These are phyloP conservation scores for Tuta absoluta DNA, from an alignment of 2,888 invertebrate genomes.

Conservation along the genomic window DNA sequence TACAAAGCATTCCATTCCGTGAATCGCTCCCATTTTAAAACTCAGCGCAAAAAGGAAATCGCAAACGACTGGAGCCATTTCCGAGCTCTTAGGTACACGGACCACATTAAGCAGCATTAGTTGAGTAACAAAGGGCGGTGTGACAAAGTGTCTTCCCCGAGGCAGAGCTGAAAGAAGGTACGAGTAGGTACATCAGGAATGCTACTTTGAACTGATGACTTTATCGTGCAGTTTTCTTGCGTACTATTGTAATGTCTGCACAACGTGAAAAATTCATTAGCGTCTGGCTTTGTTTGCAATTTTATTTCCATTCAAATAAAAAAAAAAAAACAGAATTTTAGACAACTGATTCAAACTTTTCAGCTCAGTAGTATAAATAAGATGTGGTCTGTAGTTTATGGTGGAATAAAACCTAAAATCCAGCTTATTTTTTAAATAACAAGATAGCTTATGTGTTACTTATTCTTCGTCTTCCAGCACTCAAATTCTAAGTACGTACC, in stretches of 20 bases:
- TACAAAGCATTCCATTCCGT: slow-evolving; percentile 19
- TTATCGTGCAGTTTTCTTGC: slow-evolving; percentile 53
- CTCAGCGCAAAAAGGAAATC: slow-evolving; percentile 42
- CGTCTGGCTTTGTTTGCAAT: no score
- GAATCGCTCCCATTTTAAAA: slow-evolving; percentile 29
- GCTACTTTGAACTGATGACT: slow-evolving; percentile 59
- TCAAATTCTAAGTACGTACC: no score
- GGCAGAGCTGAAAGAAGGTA: slow-evolving; percentile 55
- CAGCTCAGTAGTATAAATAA: no score
- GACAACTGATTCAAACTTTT: no score
- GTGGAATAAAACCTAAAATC: no score
- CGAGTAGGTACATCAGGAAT: slow-evolving; percentile 39
- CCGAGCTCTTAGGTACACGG: slow-evolving; percentile 53
- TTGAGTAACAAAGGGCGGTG: slow-evolving; percentile 65
- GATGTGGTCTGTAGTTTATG: no score
- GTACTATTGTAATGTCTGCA: neutral
- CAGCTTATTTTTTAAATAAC: no score
- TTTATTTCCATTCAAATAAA: no score
- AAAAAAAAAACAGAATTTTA: no score
- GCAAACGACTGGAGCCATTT: slow-evolving; percentile 57
- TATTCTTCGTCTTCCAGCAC: no score
- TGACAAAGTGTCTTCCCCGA: slow-evolving; percentile 65
- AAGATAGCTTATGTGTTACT: no score
- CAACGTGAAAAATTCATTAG: no score
- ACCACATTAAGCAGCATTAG: slow-evolving; percentile 68